Base-by-base conservation (phyloP, 2,113 vertebrate genomes). In the Vulpes ferrilata region DNA sequence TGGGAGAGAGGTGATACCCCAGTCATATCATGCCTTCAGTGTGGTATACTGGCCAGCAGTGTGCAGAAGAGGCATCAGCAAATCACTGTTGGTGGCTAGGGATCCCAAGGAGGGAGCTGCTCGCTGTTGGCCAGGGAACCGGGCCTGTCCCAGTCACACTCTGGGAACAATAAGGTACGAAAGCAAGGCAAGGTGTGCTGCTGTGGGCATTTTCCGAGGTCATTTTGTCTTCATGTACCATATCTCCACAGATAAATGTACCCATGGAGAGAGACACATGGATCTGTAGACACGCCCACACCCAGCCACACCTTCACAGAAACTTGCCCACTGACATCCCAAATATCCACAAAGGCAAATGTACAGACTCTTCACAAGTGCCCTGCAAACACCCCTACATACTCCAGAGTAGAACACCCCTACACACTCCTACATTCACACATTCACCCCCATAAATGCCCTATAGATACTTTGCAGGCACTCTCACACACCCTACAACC, bases 261-360 rank as follows among this genome's bases (percentile, higher is more conserved):
- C 43, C 2, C 0, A 23, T 3, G 2, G 22, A 23, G 60, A n/a
- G 2, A 32, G 78, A 67, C 20, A 2, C 38, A 0, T 3, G 48
- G 11, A 0, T 10, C 30, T 1, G 7, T 0, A 2, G 59, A 48
- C 64, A n/a, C 22, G 10, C 11, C 74, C 32, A 25, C 22, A 59
- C 51, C 30, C 57, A 55, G 20, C 23, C n/a, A 23, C 27, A 7
- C 32, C 10, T 2, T 2, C 8, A 17, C 43, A 64, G 53, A 55
- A 5, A 27, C 62, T 6, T 0, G 13, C 11, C 51, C 11, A 11
- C 55, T 35, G 48, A 23, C 11, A 55, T 11, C 30, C 35, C n/a
- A 35, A 62, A 16, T 16, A 27, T 27, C 30, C n/a, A 43, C 55
- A 22, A 79, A 59, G 20, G 38, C 30, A 84, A 60, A 60, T 13